These are phyloP conservation scores for Limenitis camilla DNA, from an alignment of 2,888 invertebrate genomes.

Conservation along the genomic window DNA sequence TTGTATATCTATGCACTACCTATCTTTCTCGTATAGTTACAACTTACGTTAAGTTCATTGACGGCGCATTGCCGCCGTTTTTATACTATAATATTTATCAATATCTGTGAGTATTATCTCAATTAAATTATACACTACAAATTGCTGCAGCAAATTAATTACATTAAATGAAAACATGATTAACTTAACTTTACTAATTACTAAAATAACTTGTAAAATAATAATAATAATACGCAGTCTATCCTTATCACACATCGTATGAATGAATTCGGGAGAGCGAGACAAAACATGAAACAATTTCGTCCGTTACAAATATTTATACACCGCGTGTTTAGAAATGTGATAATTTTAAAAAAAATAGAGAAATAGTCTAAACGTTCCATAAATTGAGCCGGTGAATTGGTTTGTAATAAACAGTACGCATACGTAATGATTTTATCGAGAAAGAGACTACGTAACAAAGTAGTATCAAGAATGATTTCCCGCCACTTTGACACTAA, in stretches of 20 bases:
- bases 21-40: conserved; percentile 14
- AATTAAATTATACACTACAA: background rate
- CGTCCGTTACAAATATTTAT: conserved; percentile 33
- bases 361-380: background rate
- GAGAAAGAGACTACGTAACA: conserved; percentile 20
- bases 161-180: conserved; percentile 7
- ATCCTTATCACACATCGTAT: conserved; percentile 30
- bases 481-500: conserved; percentile 51
- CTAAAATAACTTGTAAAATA: conserved; percentile 31
- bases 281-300: conserved; percentile 36
- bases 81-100: conserved; percentile 6
- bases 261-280: conserved; percentile 34
- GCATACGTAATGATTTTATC: conserved; percentile 14
- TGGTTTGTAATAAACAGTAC: background rate
- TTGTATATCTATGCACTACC: conserved; percentile 5
- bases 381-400: background rate
- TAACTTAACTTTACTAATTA: conserved; percentile 9
- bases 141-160: background rate
- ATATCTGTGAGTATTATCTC: background rate
- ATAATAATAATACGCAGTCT: conserved; percentile 37
- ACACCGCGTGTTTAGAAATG: conserved; percentile 18
- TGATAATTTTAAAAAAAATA: conserved; percentile 7
- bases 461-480: conserved; percentile 32
- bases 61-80: conserved; percentile 43
- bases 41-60: conserved; percentile 40